phyloP scores from a whole-genome alignment of 1,140 invertebrate genomes.

The Sitophilus oryzae region DNA sequence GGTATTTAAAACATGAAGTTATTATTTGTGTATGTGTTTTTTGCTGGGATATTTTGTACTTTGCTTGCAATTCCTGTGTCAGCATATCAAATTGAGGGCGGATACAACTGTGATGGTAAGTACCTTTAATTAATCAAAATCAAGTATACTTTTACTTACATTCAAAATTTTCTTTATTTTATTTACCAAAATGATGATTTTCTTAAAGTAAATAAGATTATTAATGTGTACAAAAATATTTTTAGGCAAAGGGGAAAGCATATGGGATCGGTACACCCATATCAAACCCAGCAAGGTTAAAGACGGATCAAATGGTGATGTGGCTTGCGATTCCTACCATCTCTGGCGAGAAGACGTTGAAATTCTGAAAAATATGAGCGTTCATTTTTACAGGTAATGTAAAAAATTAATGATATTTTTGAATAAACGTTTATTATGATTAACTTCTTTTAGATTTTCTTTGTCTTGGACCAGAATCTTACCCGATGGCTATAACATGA shows the following conservation, averaged over 20 bases:
- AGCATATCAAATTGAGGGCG: too few species aligned
- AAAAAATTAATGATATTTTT: background rate
- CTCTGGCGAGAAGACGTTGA: conserved; percentile 52
- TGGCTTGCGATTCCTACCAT: conserved; percentile 56
- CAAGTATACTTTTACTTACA: too few species aligned
- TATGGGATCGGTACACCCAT: conserved; percentile 56
- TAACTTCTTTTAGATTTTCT: conserved; percentile 50
- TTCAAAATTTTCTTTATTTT: too few species aligned
- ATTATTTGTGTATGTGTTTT: too few species aligned
- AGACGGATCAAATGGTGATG: conserved; percentile 51
- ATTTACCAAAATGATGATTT: too few species aligned
- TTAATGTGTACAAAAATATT: too few species aligned
- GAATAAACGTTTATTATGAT: background rate
- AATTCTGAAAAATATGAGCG: conserved; percentile 46
- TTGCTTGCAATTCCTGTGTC: too few species aligned
- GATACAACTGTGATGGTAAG: too few species aligned
- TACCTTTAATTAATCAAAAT: too few species aligned
- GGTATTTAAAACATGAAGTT: too few species aligned
- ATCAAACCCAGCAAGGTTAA: conserved; percentile 46
- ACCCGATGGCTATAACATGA: conserved; percentile 38
- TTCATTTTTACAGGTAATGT: conserved; percentile 45
- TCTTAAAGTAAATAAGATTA: too few species aligned
- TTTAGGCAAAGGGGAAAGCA: conserved; percentile 47
- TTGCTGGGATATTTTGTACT: too few species aligned
- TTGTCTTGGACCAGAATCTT: conserved; percentile 53